phyloP scores from a whole-genome alignment of 1,140 invertebrate species.

The Pemphigus obesinymphae region DNA sequence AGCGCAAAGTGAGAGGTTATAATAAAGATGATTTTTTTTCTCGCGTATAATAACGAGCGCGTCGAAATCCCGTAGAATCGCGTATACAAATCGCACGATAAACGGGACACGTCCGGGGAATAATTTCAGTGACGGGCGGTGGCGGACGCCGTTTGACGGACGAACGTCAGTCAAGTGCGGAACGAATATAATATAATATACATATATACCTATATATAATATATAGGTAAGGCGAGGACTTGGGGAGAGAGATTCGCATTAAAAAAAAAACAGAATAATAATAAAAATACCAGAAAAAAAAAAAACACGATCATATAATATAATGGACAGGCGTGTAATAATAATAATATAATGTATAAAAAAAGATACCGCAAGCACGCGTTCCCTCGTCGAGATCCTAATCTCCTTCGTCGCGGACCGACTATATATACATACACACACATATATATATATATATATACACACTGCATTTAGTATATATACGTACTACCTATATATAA shows the following conservation, averaged over 20 bases:
- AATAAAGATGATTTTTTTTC: too few relatives aligned
- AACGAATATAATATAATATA: slow-evolving; percentile 19
- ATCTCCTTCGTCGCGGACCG: slow-evolving; percentile 31
- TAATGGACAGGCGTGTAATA: slow-evolving; percentile 39
- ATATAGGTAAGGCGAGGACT: too few relatives aligned
- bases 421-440: not conserved
- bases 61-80: not conserved
- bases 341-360: not conserved
- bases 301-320: slow-evolving; percentile 26
- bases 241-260: not conserved
- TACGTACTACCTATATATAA: not conserved
- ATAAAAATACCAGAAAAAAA: slow-evolving; percentile 5
- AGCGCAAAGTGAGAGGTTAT: too few relatives aligned
- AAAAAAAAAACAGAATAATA: not conserved
- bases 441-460: not conserved
- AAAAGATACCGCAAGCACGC: slow-evolving; percentile 10
- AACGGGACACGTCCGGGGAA: not conserved
- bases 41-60: not conserved
- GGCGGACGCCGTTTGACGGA: not conserved
- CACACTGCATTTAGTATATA: too few relatives aligned
- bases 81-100: not conserved
- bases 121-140: not conserved
- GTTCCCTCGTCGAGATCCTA: slow-evolving; percentile 38
- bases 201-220: too few relatives aligned
- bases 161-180: slow-evolving; percentile 35